A percentile compares a stretch with the other conserved stretches of the same genome.
phyloP scores from a whole-genome alignment of 2,797 vertebrate genomes.

The Gorsachius magnificus region DNA sequence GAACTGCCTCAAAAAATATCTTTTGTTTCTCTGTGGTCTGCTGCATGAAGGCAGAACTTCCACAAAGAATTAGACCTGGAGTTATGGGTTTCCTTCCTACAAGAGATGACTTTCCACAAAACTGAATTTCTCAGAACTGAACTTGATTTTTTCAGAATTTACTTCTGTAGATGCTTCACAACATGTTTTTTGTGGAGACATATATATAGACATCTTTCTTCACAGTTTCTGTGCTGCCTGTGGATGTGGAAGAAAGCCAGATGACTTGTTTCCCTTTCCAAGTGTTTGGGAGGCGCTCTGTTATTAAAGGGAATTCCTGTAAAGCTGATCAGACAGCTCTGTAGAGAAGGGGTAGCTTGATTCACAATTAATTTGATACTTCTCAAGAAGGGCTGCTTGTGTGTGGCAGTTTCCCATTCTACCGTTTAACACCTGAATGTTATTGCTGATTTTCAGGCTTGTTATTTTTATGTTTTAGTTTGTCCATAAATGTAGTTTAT shows the following conservation, averaged over 20 bases:
- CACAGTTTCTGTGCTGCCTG: background rate
- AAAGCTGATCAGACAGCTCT: background rate
- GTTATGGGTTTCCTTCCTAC: background rate
- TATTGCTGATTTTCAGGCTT: background rate
- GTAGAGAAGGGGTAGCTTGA: background rate
- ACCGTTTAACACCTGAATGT: background rate
- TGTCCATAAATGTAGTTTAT: background rate
- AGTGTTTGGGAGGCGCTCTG: background rate
- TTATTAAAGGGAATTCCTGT: background rate
- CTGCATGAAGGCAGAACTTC: background rate
- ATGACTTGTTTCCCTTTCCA: background rate
- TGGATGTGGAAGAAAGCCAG: background rate
- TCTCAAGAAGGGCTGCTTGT: background rate
- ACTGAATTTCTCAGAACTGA: background rate
- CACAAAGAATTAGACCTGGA: background rate
- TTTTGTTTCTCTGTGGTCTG: background rate
- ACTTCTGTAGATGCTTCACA: background rate
- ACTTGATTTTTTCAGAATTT: background rate
- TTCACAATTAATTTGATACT: background rate
- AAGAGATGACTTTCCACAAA: background rate
- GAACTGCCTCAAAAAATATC: background rate
- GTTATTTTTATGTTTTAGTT: background rate
- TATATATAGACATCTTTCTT: background rate
- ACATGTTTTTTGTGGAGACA: background rate
- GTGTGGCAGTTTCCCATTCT: background rate